These are phyloP conservation scores for Dicycla oo DNA, from an alignment of 2,888 invertebrate genomes.

Conservation along the genomic window DNA sequence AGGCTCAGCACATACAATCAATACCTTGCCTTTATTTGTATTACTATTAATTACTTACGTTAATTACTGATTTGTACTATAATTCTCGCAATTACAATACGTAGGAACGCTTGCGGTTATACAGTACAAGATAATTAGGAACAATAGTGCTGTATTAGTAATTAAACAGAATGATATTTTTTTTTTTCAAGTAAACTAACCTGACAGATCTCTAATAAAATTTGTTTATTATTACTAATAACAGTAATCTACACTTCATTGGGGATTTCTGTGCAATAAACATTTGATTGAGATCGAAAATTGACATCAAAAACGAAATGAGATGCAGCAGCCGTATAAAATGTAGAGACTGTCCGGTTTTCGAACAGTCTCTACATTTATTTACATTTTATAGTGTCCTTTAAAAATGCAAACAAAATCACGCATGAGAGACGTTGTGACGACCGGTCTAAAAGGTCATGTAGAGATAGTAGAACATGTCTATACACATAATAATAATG, in stretches of 20 bases:
- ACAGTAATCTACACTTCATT: background rate
- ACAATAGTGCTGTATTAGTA: conserved; percentile 16
- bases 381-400: conserved; percentile 27
- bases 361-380: conserved; percentile 27
- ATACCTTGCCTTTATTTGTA: conserved; percentile 43
- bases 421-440: conserved; percentile 30
- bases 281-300: conserved; percentile 16
- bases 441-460: conserved; percentile 52
- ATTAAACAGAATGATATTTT: conserved; percentile 5
- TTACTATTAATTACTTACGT: conserved; percentile 37
- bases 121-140: conserved; percentile 31
- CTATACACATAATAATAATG: conserved; percentile 39
- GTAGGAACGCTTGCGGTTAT: conserved; percentile 35
- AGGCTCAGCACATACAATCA: conserved; percentile 34
- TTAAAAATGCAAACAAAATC: conserved; percentile 42
- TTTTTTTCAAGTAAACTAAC: conserved; percentile 31
- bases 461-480: conserved; percentile 43
- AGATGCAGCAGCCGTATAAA: conserved; percentile 2
- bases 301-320: background rate
- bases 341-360: background rate
- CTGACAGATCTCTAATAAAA: background rate
- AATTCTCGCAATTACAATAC: conserved; percentile 41
- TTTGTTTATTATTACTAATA: background rate
- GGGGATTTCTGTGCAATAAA: background rate
- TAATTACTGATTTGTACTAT: conserved; percentile 50